phyloP scores from a whole-genome alignment of 1,140 invertebrate species.

The Atta colombica region DNA sequence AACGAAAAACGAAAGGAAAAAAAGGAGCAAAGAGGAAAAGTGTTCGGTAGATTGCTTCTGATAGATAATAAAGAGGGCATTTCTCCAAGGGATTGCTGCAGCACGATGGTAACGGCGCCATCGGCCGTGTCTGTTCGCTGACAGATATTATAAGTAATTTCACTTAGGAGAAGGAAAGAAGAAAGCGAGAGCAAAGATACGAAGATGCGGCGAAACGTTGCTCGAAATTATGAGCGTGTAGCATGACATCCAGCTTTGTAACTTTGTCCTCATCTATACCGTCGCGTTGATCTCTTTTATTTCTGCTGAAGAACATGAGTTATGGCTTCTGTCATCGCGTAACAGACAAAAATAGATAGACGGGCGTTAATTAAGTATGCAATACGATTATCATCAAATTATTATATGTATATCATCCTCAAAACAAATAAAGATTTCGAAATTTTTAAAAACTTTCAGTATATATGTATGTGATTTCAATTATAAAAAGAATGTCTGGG shows the following conservation, averaged over 20 bases:
- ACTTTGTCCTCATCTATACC: constrained; percentile 64
- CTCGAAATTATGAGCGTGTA: constrained; percentile 76
- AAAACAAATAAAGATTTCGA: not conserved
- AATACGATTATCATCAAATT: not conserved
- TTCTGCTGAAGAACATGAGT: constrained; percentile 31
- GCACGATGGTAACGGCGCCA: constrained; percentile 64
- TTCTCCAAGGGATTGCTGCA: constrained; percentile 76
- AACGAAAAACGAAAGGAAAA: constrained; percentile 32
- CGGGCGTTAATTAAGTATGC: not conserved
- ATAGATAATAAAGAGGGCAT: constrained; percentile 82
- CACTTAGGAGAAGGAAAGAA: constrained; percentile 54
- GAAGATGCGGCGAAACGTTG: constrained; percentile 52
- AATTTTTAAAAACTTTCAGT: not conserved
- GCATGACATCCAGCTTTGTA: constrained; percentile 76
- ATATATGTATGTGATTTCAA: not conserved
- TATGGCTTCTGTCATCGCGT: not conserved
- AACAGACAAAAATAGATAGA: not conserved
- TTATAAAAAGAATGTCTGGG: not conserved
- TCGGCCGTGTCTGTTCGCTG: constrained; percentile 68
- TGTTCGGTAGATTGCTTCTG: constrained; percentile 77
- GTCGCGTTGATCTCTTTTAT: constrained; percentile 63
- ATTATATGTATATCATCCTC: not conserved
- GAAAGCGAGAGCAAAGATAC: constrained; percentile 41
- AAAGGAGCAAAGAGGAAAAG: constrained; percentile 58
- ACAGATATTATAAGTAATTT: constrained; percentile 82